Percentiles rank a stretch among this genome's conserved stretches.
phyloP scores from a whole-genome alignment of 2,888 invertebrate genomes.

The Drosophila parthenogenetica region DNA sequence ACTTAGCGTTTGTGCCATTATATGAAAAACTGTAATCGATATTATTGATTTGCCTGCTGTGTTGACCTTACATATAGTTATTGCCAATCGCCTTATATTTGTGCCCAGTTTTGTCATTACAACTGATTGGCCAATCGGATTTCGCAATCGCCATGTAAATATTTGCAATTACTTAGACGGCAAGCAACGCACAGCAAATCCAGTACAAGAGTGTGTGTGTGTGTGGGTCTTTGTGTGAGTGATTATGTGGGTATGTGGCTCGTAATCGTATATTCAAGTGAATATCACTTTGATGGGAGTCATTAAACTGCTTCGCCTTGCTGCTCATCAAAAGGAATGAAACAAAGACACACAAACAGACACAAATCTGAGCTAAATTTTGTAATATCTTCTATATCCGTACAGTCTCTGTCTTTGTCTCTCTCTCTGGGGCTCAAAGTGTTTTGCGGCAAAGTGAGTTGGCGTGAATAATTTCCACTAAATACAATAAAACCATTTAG shows the following conservation, averaged over 20 bases:
- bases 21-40: conserved; percentile 57
- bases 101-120: conserved; percentile 59
- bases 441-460: conserved; percentile 54
- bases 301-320: conserved; percentile 35
- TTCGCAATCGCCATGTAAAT: conserved; percentile 35
- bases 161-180: conserved; percentile 42
- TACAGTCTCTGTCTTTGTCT: background rate
- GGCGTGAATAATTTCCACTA: conserved; percentile 79
- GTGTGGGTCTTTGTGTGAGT: background rate
- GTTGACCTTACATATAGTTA: conserved; percentile 15
- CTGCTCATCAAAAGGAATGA: conserved; percentile 12
- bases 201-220: background rate
- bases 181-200: background rate
- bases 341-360: background rate
- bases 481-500: conserved; percentile 76
- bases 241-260: background rate
- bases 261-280: conserved; percentile 1
- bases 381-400: conserved; percentile 11
- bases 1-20: conserved; percentile 1
- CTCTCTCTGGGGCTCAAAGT: conserved; percentile 21
- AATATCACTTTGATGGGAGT: conserved; percentile 38
- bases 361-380: conserved; percentile 21
- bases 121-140: conserved; percentile 68
- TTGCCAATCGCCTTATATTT: conserved; percentile 52
- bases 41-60: conserved; percentile 64